Base-by-base conservation (phyloP, 64 coral and sea anemone species). In the Exaiptasia diaphana region DNA sequence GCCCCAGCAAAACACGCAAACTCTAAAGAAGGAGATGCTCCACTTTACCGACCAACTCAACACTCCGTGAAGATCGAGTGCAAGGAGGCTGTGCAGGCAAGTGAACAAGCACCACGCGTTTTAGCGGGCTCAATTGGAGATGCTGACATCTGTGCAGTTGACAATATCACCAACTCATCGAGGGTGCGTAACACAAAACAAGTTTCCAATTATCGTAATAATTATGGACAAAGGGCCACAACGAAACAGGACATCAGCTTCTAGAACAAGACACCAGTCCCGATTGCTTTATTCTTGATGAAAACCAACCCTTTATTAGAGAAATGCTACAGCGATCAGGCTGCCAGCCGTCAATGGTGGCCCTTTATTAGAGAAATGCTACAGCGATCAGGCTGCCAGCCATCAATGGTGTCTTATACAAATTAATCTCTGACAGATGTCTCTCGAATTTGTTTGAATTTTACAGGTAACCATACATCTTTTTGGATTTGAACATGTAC, bases 61-160 rank as follows among this genome's bases (percentile, higher is more conserved):
- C 83, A 86, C 38, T 86, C 83, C 6, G 38, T 86, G 14, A 67
- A 67, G 59, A 43, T 76, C 41, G 83, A 86, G 25, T 89, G 76
- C 64, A 81, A 71, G 53, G 67, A 89, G 49, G 27, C 76, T 27
- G 76, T 89, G 6, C 36, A 81, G 54, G 33, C 15, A 68, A 29
- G 10, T 53, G 60, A 85, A 37, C 29, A 24, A 73, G 78, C 81
- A 9, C 81, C 81, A 39, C 67, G 67, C 26, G 40, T 85, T 85
- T 41, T 85, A 4, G 81, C 67, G 6, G 15, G 59, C n/a, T 38
- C 48, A 31, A 8, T 83, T 30, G 81, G 67, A 29, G 18, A 83
- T 42, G 33, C 14, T 21, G 67, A 83, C 26, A 37, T 26, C 25
- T 36, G 45, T 8, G 58, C 59, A 53, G 38, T 83, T 17, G 41